These are phyloP conservation scores for Camponotus floridanus DNA, from an alignment of 1,140 invertebrate genomes.

Conservation along the genomic window DNA sequence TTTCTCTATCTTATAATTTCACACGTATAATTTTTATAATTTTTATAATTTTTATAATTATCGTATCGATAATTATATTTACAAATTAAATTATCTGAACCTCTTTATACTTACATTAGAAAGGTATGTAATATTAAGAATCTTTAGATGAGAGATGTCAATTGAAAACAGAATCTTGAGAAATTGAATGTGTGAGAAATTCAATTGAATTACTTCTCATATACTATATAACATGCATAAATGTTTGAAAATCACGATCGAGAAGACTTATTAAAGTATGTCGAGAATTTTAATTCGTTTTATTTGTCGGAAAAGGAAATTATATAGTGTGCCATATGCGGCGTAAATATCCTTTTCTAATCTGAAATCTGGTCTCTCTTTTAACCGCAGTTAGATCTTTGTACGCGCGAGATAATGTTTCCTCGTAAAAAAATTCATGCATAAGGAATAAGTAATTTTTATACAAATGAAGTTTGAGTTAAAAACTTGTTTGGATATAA, in stretches of 20 bases:
- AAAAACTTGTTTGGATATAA: neutral
- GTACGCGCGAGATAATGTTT: neutral
- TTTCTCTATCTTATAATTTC: neutral
- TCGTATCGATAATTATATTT: neutral
- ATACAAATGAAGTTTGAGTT: neutral
- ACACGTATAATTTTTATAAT: neutral
- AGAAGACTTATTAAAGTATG: neutral
- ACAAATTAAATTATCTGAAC: neutral
- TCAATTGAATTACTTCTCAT: neutral
- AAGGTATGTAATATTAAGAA: neutral
- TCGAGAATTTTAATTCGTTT: neutral
- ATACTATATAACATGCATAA: neutral
- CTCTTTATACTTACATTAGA: neutral
- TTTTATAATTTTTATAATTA: too few relatives aligned
- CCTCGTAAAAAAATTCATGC: neutral
- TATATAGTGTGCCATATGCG: neutral
- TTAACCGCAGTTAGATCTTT: neutral
- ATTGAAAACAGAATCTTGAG: neutral
- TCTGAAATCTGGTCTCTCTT: conserved; percentile 12
- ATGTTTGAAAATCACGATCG: neutral
- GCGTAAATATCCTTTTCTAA: neutral
- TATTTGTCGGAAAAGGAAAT: conserved; percentile 16
- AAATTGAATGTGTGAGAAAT: neutral
- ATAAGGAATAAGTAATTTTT: neutral
- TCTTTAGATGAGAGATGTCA: conserved; percentile 1